Base-by-base conservation (phyloP, 2,888 invertebrate species). In the Andricus curvator region DNA sequence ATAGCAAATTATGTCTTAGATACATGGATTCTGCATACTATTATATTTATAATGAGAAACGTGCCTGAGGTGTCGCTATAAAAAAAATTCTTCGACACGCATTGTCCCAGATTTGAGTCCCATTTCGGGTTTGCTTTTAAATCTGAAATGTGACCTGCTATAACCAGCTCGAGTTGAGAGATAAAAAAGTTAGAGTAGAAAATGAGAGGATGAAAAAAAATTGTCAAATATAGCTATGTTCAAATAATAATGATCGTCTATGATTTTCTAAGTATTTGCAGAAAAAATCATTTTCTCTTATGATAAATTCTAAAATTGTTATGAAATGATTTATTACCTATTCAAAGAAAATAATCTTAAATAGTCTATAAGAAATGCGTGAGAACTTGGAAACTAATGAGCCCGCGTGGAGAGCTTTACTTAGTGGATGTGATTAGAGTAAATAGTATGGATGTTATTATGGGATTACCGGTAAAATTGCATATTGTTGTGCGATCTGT, bases 21-120 rank as follows among this genome's bases (percentile, higher is more conserved):
- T 15, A 44, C 15, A 44, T 44, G 44, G 44, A 44, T 44, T 15
- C 15, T 44, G 44, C 44, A 44, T 44, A 44, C 44, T 44, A 56
- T 56, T 56, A n/a, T 56, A 56, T 62, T 25, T 62, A 70, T 29
- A 70, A 51, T 51, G 51, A 56, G n/a, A 48, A 74, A 74, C 70
- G 29, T 51, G 70, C 51, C 33, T 74, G 51, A 56, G 33, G n/a
- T 13, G n/a, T 33, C 33, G 37, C n/a, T 33, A 74, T 74, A 56
- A 74, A 74, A 48, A 56, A 74, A 74, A 56, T 74, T 74, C 74
- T 29, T 33, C 51, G 74, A 56, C 56, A 56, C 74, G 56, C 70
- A 22, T 68, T 68, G 25, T 70, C 48, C 29, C 70, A 15, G 29
- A 51, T 74, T 51, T 74, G 25, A 74, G 11, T 74, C 13, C 15